These are phyloP conservation scores for Cheilosia soror DNA, from an alignment of 2,888 invertebrate genomes.

Conservation along the genomic window DNA sequence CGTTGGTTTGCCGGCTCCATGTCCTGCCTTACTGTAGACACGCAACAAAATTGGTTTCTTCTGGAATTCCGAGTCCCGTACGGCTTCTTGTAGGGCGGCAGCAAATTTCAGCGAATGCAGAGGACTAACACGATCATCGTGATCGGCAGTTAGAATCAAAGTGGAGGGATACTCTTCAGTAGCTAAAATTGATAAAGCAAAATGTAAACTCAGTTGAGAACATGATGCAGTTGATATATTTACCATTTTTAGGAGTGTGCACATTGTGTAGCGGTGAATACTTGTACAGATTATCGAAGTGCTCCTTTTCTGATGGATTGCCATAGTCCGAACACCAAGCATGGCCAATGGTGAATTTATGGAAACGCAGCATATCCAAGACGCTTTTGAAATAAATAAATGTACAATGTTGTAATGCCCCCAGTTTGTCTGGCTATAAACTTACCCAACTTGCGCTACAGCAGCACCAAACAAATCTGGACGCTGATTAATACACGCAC, in stretches of 20 bases:
- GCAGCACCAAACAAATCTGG: constrained; percentile 97
- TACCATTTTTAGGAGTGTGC: constrained; percentile 86
- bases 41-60: constrained; percentile 93
- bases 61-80: constrained; percentile 87
- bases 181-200: constrained; percentile 75
- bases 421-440: background rate
- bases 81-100: constrained; percentile 93
- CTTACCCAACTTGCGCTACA: constrained; percentile 96
- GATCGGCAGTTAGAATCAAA: constrained; percentile 97
- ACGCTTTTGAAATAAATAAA: constrained; percentile 87
- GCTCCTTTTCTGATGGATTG: constrained; percentile 92
- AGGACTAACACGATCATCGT: constrained; percentile 99
- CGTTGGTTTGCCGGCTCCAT: constrained; percentile 98
- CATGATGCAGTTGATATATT: background rate
- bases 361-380: constrained; percentile 98
- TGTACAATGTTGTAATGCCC: background rate
- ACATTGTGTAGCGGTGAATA: constrained; percentile 98
- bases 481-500: constrained; percentile 96
- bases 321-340: constrained; percentile 99
- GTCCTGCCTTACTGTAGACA: constrained; percentile 98
- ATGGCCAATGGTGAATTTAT: constrained; percentile 98
- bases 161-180: constrained; percentile 93
- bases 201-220: background rate
- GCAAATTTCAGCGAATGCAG: constrained; percentile 98
- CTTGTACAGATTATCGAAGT: constrained; percentile 93